These are phyloP conservation scores for Phylloscopus trochiloides DNA, from an alignment of 2,113 vertebrate genomes.

Conservation along the genomic window DNA sequence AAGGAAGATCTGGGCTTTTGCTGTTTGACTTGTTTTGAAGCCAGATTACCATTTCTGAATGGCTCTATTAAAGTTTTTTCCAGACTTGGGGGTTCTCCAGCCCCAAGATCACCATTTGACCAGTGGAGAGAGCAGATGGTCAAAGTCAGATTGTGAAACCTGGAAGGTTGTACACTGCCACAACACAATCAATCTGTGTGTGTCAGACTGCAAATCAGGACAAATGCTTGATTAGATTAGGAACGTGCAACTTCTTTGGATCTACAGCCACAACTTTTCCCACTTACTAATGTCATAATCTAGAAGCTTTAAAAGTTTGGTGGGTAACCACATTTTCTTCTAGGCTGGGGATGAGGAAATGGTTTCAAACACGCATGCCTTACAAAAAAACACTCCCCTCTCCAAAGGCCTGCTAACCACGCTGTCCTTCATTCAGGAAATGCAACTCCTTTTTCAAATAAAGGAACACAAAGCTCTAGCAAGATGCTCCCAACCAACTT, in stretches of 20 bases:
- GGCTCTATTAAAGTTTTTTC: neutral
- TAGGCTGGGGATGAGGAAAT: neutral
- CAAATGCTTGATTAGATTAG: neutral
- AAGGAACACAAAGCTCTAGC: constrained; percentile 19
- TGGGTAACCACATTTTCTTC: neutral
- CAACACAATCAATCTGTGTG: neutral
- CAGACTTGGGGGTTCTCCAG: neutral
- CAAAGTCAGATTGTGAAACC: neutral
- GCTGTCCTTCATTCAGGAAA: constrained; percentile 18
- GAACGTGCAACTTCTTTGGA: neutral
- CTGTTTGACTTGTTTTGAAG: neutral
- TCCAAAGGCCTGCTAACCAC: constrained; percentile 29
- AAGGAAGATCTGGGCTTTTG: neutral
- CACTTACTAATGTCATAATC: neutral
- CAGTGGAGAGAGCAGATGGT: neutral
- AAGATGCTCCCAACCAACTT: constrained; percentile 54
- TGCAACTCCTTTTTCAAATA: constrained; percentile 7
- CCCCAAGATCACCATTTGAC: constrained; percentile 1
- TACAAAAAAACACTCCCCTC: constrained; percentile 11
- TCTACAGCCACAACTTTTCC: constrained; percentile 26
- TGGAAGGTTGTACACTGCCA: neutral
- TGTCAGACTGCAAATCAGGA: neutral
- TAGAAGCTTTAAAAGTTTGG: neutral
- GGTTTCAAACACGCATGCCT: constrained; percentile 18
- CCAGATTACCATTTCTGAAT: neutral